These are phyloP conservation scores for Halocynthia aurantium DNA, from an alignment of 23 tunicate species.

Conservation along the genomic window DNA sequence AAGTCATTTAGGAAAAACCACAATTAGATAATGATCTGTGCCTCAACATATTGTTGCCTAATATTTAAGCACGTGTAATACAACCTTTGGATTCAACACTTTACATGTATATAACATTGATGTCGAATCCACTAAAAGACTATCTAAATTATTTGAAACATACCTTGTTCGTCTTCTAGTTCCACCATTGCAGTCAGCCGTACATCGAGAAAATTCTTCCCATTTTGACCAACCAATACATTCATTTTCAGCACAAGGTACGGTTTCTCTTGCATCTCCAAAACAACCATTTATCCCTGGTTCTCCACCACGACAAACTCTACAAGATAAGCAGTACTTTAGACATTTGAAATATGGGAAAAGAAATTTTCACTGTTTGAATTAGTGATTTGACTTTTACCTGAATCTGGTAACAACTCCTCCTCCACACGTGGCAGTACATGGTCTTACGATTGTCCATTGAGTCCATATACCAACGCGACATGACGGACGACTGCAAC, in stretches of 20 bases:
- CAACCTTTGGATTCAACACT: no score
- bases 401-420: slow-evolving; percentile 11
- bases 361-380: background rate
- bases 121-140: no score
- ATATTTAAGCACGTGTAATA: no score
- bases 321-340: background rate
- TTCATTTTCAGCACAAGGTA: slow-evolving; percentile 24
- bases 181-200: slow-evolving; percentile 12
- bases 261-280: slow-evolving; percentile 17
- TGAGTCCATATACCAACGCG: slow-evolving; percentile 17
- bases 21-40: no score
- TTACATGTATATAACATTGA: no score
- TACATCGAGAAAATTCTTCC: slow-evolving; percentile 5
- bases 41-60: no score
- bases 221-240: slow-evolving; percentile 43
- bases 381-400: background rate
- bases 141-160: background rate
- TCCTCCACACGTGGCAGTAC: slow-evolving; percentile 27
- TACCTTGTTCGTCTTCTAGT: slow-evolving; percentile 20
- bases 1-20: no score
- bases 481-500: slow-evolving; percentile 8
- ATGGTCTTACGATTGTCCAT: slow-evolving; percentile 14
- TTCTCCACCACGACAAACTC: slow-evolving; percentile 17
- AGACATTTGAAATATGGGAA: background rate
- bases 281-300: slow-evolving; percentile 11